Evolutionary conservation across 2,888 invertebrate genomes (phyloP).

Genomic region (Diploptera punctata): DNA sequence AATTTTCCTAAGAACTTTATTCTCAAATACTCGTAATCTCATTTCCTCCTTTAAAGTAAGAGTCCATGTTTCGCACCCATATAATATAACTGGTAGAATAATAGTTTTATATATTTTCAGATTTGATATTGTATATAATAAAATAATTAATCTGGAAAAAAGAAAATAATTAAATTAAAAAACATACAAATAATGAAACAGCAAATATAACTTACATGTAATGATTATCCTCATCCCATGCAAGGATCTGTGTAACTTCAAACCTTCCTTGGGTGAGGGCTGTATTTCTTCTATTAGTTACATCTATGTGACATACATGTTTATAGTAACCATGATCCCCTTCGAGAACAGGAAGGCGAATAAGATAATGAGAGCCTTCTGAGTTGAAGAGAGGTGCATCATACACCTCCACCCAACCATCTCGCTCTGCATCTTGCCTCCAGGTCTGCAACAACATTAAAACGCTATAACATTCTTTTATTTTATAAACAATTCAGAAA

Average conservation of each 20-base stretch:
- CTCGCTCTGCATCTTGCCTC: constrained; percentile 40
- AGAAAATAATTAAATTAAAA: too few relatives aligned
- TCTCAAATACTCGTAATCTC: too few relatives aligned
- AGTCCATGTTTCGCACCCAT: too few relatives aligned
- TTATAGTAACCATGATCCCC: constrained; percentile 63
- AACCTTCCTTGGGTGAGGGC: constrained; percentile 76
- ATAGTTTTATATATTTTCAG: too few relatives aligned
- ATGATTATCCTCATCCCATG: constrained; percentile 77
- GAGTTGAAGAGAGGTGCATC: constrained; percentile 55
- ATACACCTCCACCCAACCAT: constrained; percentile 53
- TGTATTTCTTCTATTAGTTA: constrained; percentile 53
- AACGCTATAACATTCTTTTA: too few relatives aligned
- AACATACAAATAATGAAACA: too few relatives aligned
- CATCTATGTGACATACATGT: constrained; percentile 56
- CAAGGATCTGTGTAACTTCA: constrained; percentile 74
- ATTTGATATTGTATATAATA: too few relatives aligned
- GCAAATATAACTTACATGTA: constrained; percentile 73
- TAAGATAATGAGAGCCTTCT: constrained; percentile 55
- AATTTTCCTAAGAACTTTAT: too few relatives aligned
- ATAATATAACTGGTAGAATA: too few relatives aligned
- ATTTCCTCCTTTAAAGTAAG: too few relatives aligned
- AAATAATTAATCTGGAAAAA: too few relatives aligned
- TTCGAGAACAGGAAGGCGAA: constrained; percentile 61
- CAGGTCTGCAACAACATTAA: constrained; percentile 15
- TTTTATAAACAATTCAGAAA: too few relatives aligned